A percentile compares a stretch with the other conserved stretches of the same genome.
These are phyloP conservation scores for Bembecia ichneumoniformis DNA, from an alignment of 2,888 invertebrate species.

Conservation along the genomic window DNA sequence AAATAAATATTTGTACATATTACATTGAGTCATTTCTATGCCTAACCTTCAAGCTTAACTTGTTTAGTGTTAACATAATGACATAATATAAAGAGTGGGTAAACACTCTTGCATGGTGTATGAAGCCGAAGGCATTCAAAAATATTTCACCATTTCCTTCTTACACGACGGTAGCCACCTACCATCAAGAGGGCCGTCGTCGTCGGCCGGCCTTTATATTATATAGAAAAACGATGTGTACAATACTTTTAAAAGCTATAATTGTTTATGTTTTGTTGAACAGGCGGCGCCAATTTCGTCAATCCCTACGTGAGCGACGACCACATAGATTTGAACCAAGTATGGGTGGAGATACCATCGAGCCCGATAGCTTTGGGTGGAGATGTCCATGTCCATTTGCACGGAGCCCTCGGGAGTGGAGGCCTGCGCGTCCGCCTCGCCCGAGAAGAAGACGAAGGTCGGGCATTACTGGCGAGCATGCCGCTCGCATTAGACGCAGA, in stretches of 20 bases:
- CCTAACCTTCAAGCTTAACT: too few species aligned
- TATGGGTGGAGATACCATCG: slow-evolving; percentile 79
- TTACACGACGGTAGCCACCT: too few species aligned
- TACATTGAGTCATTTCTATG: too few species aligned
- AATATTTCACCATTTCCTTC: too few species aligned
- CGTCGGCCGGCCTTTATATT: too few species aligned
- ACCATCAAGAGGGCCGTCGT: too few species aligned
- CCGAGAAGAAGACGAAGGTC: slow-evolving; percentile 62
- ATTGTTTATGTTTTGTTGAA: slow-evolving; percentile 5
- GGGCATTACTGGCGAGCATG: slow-evolving; percentile 50
- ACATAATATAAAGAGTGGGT: too few species aligned
- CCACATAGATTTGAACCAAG: slow-evolving; percentile 48
- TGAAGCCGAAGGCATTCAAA: too few species aligned
- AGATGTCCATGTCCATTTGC: slow-evolving; percentile 81
- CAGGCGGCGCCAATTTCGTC: slow-evolving; percentile 52
- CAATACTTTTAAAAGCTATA: not conserved
- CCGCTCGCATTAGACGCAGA: slow-evolving; percentile 66
- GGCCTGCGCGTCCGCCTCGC: slow-evolving; percentile 55
- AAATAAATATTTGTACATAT: too few species aligned
- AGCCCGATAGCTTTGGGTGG: slow-evolving; percentile 84
- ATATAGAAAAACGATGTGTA: too few species aligned
- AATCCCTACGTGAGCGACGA: slow-evolving; percentile 55
- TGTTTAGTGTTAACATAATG: too few species aligned
- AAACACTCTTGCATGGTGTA: too few species aligned
- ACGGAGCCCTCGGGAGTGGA: slow-evolving; percentile 51